phyloP scores from a whole-genome alignment of 2,888 invertebrate species.

The Monopis laevigella region DNA sequence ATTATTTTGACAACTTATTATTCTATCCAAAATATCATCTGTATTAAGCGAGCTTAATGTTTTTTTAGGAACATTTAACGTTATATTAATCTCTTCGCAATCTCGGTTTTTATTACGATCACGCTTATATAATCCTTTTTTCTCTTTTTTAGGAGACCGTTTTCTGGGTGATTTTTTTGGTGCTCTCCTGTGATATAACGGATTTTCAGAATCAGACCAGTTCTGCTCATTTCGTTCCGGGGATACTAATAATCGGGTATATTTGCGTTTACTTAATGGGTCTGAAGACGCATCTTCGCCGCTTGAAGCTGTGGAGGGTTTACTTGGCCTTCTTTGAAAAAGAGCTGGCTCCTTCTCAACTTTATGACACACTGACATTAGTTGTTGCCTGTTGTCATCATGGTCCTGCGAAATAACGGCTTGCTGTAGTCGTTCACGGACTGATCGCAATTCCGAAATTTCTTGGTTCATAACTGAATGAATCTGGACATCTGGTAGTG shows the following conservation, averaged over 20 bases:
- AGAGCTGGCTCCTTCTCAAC: slow-evolving; percentile 45
- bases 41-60: slow-evolving; percentile 47
- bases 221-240: slow-evolving; percentile 35
- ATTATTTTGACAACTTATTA: slow-evolving; percentile 47
- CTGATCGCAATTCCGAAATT: background rate
- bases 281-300: slow-evolving; percentile 9
- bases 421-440: slow-evolving; percentile 2
- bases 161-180: slow-evolving; percentile 33
- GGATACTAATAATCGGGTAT: slow-evolving; percentile 50
- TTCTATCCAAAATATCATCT: slow-evolving; percentile 49
- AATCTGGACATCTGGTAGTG: slow-evolving; percentile 46
- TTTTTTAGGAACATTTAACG: slow-evolving; percentile 52
- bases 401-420: background rate
- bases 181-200: slow-evolving; percentile 38
- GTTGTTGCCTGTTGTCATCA: slow-evolving; percentile 23
- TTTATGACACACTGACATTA: slow-evolving; percentile 23
- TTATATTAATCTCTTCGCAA: slow-evolving; percentile 46
- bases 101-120: slow-evolving; percentile 22
- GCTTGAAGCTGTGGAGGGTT: slow-evolving; percentile 20
- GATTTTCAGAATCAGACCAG: slow-evolving; percentile 24
- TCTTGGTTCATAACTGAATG: slow-evolving; percentile 22
- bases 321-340: slow-evolving; percentile 50
- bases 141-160: slow-evolving; percentile 33
- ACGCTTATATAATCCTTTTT: slow-evolving; percentile 34
- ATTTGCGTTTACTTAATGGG: slow-evolving; percentile 36